These are phyloP conservation scores for Capitella teleta DNA, from an alignment of 1,140 invertebrate genomes.

Conservation along the genomic window DNA sequence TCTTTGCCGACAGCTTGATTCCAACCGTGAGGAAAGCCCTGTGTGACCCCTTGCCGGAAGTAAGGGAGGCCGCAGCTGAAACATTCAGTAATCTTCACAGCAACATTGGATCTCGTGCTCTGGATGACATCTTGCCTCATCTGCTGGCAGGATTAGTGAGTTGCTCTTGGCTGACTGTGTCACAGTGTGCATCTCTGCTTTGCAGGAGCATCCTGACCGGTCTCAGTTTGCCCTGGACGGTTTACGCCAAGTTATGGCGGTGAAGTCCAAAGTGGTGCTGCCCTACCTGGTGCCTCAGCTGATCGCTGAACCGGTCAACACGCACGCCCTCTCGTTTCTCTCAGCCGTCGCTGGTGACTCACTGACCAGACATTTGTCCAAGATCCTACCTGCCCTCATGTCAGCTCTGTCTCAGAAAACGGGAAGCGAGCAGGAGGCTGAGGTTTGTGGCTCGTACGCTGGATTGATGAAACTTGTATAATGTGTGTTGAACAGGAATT, in stretches of 20 bases:
- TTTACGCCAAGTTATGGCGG: conserved; percentile 88
- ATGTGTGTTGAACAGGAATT: conserved; percentile 48
- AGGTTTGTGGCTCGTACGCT: conserved; percentile 17
- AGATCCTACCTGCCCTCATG: conserved; percentile 81
- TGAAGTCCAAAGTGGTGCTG: conserved; percentile 86
- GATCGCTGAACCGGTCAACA: conserved; percentile 73
- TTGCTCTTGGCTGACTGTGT: neutral
- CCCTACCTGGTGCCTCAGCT: conserved; percentile 88
- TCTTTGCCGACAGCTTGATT: conserved; percentile 78
- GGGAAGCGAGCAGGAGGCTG: conserved; percentile 22
- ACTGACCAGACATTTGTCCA: conserved; percentile 77
- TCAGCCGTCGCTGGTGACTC: conserved; percentile 86
- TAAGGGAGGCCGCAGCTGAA: conserved; percentile 84
- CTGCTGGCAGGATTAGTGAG: conserved; percentile 68
- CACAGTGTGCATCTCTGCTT: conserved; percentile 8
- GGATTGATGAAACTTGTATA: neutral
- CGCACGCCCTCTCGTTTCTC: conserved; percentile 80
- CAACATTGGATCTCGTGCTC: conserved; percentile 81
- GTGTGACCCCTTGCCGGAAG: conserved; percentile 83
- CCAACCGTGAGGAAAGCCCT: conserved; percentile 89
- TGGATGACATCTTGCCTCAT: conserved; percentile 92
- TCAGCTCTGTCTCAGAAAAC: conserved; percentile 55
- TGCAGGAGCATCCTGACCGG: conserved; percentile 59
- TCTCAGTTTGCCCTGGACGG: conserved; percentile 75
- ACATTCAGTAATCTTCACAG: conserved; percentile 93